These are phyloP conservation scores for Atrina japonica DNA, from an alignment of 2,888 invertebrate species.

Conservation along the genomic window DNA sequence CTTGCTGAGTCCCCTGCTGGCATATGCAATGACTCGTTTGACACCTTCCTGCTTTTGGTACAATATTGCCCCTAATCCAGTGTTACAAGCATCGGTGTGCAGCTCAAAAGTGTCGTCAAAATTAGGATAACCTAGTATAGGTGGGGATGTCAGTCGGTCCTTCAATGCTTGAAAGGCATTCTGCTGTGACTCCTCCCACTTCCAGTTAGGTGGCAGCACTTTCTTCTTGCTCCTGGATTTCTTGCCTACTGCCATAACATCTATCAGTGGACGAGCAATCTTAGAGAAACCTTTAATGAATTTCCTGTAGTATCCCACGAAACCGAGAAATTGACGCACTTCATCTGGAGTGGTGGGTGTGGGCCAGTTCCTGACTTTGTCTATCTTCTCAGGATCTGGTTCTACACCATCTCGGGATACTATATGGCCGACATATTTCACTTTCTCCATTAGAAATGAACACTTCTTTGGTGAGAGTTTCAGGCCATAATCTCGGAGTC, in stretches of 20 bases:
- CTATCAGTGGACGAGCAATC: slow-evolving; percentile 23
- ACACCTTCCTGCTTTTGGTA: no score
- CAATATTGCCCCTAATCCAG: no score
- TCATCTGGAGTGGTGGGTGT: slow-evolving; percentile 24
- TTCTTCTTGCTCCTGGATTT: no score
- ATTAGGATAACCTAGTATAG: slow-evolving; percentile 36
- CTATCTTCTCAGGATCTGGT: slow-evolving; percentile 22
- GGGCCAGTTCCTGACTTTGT: slow-evolving; percentile 28
- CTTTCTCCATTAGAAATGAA: slow-evolving; percentile 11
- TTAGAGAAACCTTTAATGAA: slow-evolving; percentile 19
- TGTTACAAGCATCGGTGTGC: slow-evolving; percentile 36
- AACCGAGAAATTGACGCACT: slow-evolving; percentile 25
- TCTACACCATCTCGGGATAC: not conserved
- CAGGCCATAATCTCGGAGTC: slow-evolving; percentile 16
- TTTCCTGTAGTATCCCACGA: not conserved
- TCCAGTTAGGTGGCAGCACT: slow-evolving; percentile 14
- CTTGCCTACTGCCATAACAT: no score
- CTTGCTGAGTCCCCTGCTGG: slow-evolving; percentile 22
- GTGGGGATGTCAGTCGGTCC: slow-evolving; percentile 8
- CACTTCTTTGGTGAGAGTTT: slow-evolving; percentile 40
- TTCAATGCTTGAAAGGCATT: slow-evolving; percentile 12
- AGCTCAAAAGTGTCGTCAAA: slow-evolving; percentile 25
- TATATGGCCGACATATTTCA: slow-evolving; percentile 33
- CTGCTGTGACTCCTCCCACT: slow-evolving; percentile 31
- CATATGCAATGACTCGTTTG: slow-evolving; percentile 35